Evolutionary conservation across 2,888 invertebrate genomes (phyloP), one percentile per base, ranked within the genome.

Genomic region (Lasioglossum malachurum): DNA sequence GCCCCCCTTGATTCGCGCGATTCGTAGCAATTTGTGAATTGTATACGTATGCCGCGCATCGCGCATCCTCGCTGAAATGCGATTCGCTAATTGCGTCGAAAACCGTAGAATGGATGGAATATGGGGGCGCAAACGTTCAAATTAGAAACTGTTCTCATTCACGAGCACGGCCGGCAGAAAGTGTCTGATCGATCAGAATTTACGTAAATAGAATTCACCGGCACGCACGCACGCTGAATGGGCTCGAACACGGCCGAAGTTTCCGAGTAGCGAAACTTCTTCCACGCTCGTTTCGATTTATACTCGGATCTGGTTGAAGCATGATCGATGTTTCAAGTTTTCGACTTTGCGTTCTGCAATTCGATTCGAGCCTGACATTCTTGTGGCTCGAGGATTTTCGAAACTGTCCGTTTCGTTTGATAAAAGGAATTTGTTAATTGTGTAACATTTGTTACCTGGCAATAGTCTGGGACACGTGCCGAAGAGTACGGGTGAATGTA

Each of bases 181-280:
- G 60, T 80, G 80, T 80, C 80, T 80, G 86, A 86, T 80, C 74
- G 76, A 86, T 80, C 69, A 74, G 71, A 77, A 85, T 86, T 80
- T 85, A 85, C 80, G 76, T 57, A 85, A 86, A 76, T 86, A 84
- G 78, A 75, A 72, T 83, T 83, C 83, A 57, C 49, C 31, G 73
- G 71, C 76, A 46, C 38, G 75, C 76, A 46, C 38, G 75, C 72
- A 83, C 82, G 38, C 69, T 64, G 49, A 41, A 60, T n/a, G 82
- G n/a, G 41, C 60, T 72, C 57, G 23, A 60, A 49, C 71, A 38
- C 14, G 38, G 49, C 71, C 57, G 31, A 75, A 60, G 49, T 72
- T 76, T n/a, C 44, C 38, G 27, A 8, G 53, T 35, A 57, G 19
- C 35, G 53, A 75, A 60, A 23, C 27, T 72, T 53, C 27, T 53